Conservation (phyloP, 2,797 vertebrate species). For the Cuniculus paca region DNA sequence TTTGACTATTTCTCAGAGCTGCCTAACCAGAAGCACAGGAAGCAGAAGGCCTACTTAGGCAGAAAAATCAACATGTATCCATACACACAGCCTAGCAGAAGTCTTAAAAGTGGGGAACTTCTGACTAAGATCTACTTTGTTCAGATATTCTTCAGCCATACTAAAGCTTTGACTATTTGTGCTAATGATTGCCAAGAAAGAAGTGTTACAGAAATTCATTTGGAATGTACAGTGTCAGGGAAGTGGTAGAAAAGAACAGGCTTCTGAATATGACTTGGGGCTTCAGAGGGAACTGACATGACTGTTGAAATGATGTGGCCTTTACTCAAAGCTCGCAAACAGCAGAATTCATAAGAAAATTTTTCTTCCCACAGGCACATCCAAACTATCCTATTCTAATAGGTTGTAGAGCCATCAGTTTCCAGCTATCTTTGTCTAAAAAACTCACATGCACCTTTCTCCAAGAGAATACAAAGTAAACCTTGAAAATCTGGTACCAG, state of each 20-base stretch:
- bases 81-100: background rate
- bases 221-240: background rate
- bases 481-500: background rate
- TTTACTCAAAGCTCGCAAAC: background rate
- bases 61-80: background rate
- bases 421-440: slow-evolving; percentile 8
- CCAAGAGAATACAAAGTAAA: background rate
- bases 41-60: background rate
- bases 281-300: background rate
- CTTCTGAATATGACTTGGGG: background rate
- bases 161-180: slow-evolving; percentile 7
- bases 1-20: background rate
- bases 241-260: background rate
- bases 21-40: background rate
- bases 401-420: background rate
- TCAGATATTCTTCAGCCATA: background rate
- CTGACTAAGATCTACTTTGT: background rate
- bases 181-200: background rate
- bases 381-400: background rate
- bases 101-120: background rate
- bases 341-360: background rate
- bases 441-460: background rate
- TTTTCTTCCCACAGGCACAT: background rate
- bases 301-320: background rate
- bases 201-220: background rate